Evolutionary conservation across 2,888 invertebrate species (phyloP), one percentile per base, ranked within the genome.

Genomic region (Clepsis dumicolana): DNA sequence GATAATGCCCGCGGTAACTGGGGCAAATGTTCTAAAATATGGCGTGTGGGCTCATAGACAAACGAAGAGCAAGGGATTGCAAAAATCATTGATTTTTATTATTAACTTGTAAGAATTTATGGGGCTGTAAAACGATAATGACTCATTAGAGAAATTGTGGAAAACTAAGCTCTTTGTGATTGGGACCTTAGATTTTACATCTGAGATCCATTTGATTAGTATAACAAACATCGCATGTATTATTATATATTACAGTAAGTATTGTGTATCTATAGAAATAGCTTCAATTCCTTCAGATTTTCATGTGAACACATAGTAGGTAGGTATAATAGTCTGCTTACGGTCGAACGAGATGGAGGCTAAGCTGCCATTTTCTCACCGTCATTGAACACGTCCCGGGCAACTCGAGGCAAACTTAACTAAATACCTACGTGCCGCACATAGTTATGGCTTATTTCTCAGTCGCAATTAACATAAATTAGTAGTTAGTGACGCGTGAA

Each of bases 401-500:
- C 24, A 62, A 68, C 59, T 64, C 63, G 57, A 64, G 63, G 78
- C 80, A 81, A 85, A 87, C 86, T 81, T 76, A 78, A 80, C 66
- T 66, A 66, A 66, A 77, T 82, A 78, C 78, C 80, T 83, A 90
- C 91, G 90, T 91, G 89, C 82, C 80, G 74, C 79, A 81, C 87
- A 89, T 90, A 89, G 82, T 85, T 84, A 89, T 85, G 79, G 78
- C 76, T 78, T 74, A 74, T 73, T 75, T 79, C 83, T 81, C 77
- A 80, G 78, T 76, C 79, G 73, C 78, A 83, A 92, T 91, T 91
- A 87, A 79, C 93, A 93, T 93, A 90, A 87, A 92, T 93, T 91
- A 93, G 87, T 90, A 84, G 81, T 87, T 85, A 87, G 88, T 87
- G 88, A 86, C 85, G 89, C 92, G 89, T 91, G 91, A 90, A 91